Evolutionary conservation across 1,140 invertebrate species (phyloP).

Genomic region (Phortica variegata): DNA sequence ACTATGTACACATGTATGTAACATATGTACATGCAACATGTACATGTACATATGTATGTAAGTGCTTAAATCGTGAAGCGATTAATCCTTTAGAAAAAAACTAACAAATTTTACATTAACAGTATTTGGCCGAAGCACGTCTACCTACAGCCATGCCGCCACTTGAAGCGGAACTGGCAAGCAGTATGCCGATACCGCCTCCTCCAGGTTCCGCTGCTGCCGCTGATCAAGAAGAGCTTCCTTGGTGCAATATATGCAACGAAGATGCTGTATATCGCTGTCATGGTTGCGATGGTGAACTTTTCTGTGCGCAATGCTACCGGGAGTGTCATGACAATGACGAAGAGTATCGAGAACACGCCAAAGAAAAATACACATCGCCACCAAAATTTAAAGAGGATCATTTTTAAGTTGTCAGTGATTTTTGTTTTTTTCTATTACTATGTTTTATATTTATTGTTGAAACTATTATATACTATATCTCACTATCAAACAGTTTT

Average conservation of each 20-base stretch:
- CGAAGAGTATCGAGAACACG: conserved; percentile 46
- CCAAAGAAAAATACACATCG: conserved; percentile 32
- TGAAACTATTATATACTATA: no score
- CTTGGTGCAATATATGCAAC: conserved; percentile 77
- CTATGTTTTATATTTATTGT: no score
- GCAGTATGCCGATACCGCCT: not conserved
- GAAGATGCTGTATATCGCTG: conserved; percentile 71
- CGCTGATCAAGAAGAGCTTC: conserved; percentile 63
- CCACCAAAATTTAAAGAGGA: conserved; percentile 50
- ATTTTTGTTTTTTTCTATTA: no score
- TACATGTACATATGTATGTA: no score
- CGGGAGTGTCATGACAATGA: conserved; percentile 59
- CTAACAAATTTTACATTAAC: not conserved
- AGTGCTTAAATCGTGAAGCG: no score
- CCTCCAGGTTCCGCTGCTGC: conserved; percentile 15
- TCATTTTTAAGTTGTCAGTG: conserved; percentile 41
- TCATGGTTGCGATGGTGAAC: conserved; percentile 68
- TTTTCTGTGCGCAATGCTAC: conserved; percentile 72
- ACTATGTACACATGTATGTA: not conserved
- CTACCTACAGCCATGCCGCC: conserved; percentile 31
- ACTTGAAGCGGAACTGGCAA: conserved; percentile 34
- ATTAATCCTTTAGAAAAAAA: no score
- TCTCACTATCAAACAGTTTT: no score
- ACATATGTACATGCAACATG: no score
- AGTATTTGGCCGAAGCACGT: conserved; percentile 44